Evolutionary conservation across 2,797 vertebrate species (phyloP), one percentile per base, ranked within the genome.

Genomic region (Parambassis ranga): DNA sequence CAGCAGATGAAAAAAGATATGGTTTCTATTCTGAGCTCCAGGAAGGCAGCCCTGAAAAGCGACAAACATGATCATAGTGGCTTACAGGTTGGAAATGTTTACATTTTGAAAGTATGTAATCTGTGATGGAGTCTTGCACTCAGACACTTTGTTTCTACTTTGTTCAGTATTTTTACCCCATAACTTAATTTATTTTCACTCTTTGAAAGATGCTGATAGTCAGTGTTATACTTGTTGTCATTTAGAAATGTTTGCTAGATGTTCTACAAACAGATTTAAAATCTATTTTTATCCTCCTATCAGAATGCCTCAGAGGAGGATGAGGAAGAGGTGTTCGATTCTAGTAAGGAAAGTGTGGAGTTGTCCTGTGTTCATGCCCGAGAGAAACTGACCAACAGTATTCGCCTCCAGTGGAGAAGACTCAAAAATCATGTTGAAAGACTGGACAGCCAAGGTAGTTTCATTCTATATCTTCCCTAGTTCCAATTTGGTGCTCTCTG

Each of bases 1-100:
- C 95, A 98, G 83, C 96, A 98, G 70, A 97, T 99, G 94, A 98
- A 97, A 75, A 96, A 93, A 84, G 97, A 99, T 65, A 98, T 99
- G 79, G 91, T 95, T 73, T 94, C 89, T 26, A 92, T 98, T 82
- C 92, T 98, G 42, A 92, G 91, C 64, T 92, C 94, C 23, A 93
- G 91, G 74, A 95, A 94, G 77, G 82, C 85, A 20, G 89, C 80
- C 15, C 79, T 70, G 37, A 94, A 91, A 62, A 93, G 90, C 11
- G 92, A 93, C 55, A 91, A 83, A 41, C 52, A 71, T 46, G 94
- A 93, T 49, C 92, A 95, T 36, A 71, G 75, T 5, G 61, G 53
- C 24, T 68, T 87, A 26, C 87, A 91, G 67, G 96, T 97, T 71
- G 88, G 91, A 89, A 18, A 55, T 46, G 0, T 42, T 43, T 24